Conservation (phyloP, 2,113 vertebrate genomes). For the Leiothrix lutea region DNA sequence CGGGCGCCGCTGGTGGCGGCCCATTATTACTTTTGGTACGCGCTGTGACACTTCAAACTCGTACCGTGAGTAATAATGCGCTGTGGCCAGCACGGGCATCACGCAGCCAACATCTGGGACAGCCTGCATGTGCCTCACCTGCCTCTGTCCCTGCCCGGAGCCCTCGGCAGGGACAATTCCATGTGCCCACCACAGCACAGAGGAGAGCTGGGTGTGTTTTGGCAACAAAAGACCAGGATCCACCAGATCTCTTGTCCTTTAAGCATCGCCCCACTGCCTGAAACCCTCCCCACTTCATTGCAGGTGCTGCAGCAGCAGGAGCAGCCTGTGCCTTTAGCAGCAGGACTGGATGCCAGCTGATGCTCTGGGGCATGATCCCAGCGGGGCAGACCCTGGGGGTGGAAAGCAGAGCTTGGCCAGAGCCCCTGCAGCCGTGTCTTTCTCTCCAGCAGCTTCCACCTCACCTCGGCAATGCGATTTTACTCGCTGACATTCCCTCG, state of each 20-base stretch:
- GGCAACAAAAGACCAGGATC: neutral
- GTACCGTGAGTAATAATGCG: slow-evolving; percentile 99
- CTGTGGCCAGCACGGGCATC: slow-evolving; percentile 79
- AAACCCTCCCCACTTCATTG: neutral
- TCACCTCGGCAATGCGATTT: neutral
- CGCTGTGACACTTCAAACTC: slow-evolving; percentile 99
- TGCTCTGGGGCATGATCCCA: neutral
- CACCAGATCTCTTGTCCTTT: neutral
- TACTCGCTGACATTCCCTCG: neutral
- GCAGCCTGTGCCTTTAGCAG: neutral
- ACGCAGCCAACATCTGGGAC: neutral
- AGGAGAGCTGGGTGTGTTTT: neutral
- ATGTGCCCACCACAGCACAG: neutral
- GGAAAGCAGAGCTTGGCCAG: neutral
- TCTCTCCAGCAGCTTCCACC: neutral
- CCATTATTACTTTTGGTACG: slow-evolving; percentile 99
- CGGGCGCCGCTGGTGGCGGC: slow-evolving; percentile 75
- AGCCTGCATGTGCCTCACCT: neutral
- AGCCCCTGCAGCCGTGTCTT: neutral
- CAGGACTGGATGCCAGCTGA: neutral
- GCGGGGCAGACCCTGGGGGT: rapidly evolving
- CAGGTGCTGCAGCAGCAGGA: slow-evolving; percentile 13
- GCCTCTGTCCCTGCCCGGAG: neutral
- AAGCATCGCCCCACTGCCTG: neutral
- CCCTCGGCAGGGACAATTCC: neutral